Conservation (phyloP, 37 sponge, comb jelly and placozoan genomes). For the Sycon ciliatum region DNA sequence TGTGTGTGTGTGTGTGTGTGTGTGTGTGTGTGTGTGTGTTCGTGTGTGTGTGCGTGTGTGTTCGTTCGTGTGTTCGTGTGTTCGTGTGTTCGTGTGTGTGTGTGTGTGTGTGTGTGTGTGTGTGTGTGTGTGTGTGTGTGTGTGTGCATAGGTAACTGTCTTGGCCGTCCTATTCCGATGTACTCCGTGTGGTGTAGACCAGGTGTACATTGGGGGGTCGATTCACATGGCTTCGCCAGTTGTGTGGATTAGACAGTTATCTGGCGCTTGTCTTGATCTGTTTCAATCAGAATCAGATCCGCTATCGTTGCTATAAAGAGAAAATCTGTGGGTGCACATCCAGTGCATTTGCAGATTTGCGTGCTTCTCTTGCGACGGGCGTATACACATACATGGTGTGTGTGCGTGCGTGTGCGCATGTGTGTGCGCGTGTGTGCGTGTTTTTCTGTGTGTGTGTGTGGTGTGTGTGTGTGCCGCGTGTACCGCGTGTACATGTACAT, state of each 20-base stretch:
- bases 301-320: too few species aligned
- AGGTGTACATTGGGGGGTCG: too few species aligned
- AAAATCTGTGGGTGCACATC: too few species aligned
- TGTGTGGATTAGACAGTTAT: too few species aligned
- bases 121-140: conserved; percentile 25
- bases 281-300: too few species aligned
- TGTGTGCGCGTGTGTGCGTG: conserved; percentile 15
- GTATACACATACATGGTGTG: too few species aligned
- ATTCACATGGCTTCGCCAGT: too few species aligned
- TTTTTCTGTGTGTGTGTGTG: neutral
- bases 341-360: too few species aligned
- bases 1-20: conserved; percentile 1
- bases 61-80: conserved; percentile 11
- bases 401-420: conserved; percentile 20
- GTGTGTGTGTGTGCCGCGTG: neutral
- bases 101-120: conserved; percentile 28
- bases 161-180: too few species aligned
- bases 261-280: too few species aligned
- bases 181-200: too few species aligned
- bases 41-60: neutral
- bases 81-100: neutral
- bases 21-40: conserved; percentile 16
- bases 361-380: too few species aligned
- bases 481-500: neutral
- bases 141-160: conserved; percentile 23